Evolutionary conservation across 2,797 vertebrate species (phyloP).

Genomic region (Lepus oiostolus): DNA sequence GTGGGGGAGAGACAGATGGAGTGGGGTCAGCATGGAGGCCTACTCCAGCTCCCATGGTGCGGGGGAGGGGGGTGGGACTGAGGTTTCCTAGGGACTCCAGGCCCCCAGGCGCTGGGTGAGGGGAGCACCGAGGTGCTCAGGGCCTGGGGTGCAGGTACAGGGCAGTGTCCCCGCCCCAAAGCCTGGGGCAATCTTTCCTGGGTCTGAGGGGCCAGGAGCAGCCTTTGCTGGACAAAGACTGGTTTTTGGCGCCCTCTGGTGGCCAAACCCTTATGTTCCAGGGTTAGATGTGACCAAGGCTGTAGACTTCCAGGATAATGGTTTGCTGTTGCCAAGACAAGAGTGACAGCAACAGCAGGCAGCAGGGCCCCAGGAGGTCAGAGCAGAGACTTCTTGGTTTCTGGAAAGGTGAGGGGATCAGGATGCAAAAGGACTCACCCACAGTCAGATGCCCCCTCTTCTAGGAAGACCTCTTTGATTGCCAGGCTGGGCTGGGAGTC

Average conservation of each 20-base stretch:
- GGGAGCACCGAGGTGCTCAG: not conserved
- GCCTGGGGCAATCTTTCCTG: not conserved
- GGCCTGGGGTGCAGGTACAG: not conserved
- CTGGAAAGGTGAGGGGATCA: not conserved
- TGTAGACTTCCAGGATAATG: not conserved
- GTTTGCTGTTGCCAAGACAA: not conserved
- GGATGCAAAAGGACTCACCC: not conserved
- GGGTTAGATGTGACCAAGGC: not conserved
- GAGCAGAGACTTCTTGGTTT: not conserved
- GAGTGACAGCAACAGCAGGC: not conserved
- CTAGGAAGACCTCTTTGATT: not conserved
- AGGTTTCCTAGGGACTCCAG: not conserved
- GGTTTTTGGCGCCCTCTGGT: conserved; percentile 70
- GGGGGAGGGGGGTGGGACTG: not conserved
- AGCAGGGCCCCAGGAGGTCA: not conserved
- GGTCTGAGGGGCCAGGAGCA: not conserved
- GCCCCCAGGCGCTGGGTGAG: not conserved
- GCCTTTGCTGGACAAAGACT: not conserved
- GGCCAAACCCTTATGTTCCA: not conserved
- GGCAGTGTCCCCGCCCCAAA: not conserved
- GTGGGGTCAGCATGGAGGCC: not conserved
- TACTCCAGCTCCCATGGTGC: not conserved
- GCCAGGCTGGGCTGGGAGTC: not conserved
- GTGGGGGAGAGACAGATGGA: not conserved
- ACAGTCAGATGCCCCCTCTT: not conserved